phyloP scores from a whole-genome alignment of 2,113 vertebrate genomes.

The Peucedramus taeniatus region DNA sequence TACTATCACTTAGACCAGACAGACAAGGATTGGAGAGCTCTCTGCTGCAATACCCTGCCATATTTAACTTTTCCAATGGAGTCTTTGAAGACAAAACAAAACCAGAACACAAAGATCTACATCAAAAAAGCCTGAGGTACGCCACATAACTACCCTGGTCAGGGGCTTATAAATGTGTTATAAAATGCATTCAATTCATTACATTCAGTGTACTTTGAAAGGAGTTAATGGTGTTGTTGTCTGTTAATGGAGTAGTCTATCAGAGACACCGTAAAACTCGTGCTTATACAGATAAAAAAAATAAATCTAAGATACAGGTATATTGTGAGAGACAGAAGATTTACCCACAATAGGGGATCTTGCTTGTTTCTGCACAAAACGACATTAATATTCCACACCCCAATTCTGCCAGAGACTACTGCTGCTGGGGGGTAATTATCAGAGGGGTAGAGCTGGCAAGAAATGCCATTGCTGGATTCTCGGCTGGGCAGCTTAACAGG shows the following conservation, averaged over 20 bases:
- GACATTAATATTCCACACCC: fast-evolving
- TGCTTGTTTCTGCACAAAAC: background rate
- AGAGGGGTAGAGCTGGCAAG: background rate
- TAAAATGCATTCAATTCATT: background rate
- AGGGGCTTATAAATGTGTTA: background rate
- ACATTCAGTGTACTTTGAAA: background rate
- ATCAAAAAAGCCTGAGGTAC: background rate
- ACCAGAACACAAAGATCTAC: background rate
- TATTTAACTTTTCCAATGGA: background rate
- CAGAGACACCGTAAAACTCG: background rate
- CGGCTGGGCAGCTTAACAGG: background rate
- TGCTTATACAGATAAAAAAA: background rate
- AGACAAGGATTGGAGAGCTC: background rate
- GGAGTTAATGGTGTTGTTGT: background rate
- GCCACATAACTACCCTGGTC: background rate
- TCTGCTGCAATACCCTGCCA: background rate
- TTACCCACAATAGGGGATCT: background rate
- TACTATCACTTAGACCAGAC: background rate
- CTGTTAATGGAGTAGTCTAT: background rate
- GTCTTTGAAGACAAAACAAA: background rate
- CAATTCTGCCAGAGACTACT: background rate
- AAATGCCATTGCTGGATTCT: background rate
- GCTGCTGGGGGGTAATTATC: background rate
- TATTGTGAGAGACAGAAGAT: background rate
- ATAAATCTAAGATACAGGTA: background rate